These are phyloP conservation scores for Diogma glabrata DNA, from an alignment of 2,888 invertebrate species.

Conservation along the genomic window DNA sequence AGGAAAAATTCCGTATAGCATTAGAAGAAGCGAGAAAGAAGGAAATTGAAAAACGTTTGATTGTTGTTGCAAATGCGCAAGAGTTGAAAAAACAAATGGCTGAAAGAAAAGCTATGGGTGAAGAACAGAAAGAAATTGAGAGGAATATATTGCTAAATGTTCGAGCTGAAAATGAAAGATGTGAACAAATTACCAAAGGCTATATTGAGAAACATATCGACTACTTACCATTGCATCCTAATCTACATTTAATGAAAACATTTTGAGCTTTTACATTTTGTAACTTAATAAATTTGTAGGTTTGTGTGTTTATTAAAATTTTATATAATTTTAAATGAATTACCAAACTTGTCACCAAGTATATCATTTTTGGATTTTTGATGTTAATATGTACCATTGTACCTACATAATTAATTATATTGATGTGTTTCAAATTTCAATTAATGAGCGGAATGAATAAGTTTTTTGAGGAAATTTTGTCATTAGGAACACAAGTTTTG, in stretches of 20 bases:
- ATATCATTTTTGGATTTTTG: too few species aligned
- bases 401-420: too few species aligned
- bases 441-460: too few species aligned
- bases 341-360: too few species aligned
- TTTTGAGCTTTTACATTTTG: too few species aligned
- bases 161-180: background rate
- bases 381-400: too few species aligned
- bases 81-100: background rate
- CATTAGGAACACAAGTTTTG: too few species aligned
- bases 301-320: too few species aligned
- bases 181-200: background rate
- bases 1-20: background rate
- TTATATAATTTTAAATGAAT: too few species aligned
- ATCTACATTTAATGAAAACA: background rate
- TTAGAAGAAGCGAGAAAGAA: background rate
- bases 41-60: background rate
- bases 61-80: background rate
- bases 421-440: too few species aligned
- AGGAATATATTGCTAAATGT: background rate
- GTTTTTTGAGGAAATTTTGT: too few species aligned
- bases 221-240: slow-evolving; percentile 5
- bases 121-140: background rate
- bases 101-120: background rate
- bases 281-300: too few species aligned
- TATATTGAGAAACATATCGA: slow-evolving; percentile 5